Conservation (phyloP, 2,113 vertebrate species). For the Cebidichthys violaceus region DNA sequence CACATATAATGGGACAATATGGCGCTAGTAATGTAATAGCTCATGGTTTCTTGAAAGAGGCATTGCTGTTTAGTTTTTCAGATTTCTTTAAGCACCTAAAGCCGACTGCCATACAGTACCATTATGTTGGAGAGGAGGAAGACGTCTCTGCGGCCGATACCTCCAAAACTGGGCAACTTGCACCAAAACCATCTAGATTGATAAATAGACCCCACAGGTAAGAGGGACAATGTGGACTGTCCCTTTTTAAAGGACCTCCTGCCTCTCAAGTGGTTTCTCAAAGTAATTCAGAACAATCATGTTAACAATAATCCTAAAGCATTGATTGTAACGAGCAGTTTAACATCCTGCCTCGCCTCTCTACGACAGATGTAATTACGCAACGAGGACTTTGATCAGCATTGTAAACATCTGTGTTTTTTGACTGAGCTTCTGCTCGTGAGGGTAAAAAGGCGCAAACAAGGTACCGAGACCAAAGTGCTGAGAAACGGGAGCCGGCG, state of each 20-base stretch:
- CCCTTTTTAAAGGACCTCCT: background rate
- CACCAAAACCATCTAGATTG: too few species aligned
- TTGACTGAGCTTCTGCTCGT: background rate
- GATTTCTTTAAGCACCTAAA: too few species aligned
- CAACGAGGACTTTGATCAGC: slow-evolving; percentile 37
- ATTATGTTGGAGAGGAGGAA: too few species aligned
- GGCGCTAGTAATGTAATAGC: background rate
- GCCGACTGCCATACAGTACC: too few species aligned
- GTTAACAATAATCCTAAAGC: slow-evolving; percentile 33
- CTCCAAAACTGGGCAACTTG: too few species aligned
- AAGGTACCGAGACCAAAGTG: slow-evolving; percentile 28
- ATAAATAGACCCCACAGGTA: too few species aligned
- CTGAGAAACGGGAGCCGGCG: background rate
- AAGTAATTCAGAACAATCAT: slow-evolving; percentile 27
- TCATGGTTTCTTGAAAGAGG: background rate
- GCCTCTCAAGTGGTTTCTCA: background rate
- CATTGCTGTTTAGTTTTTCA: too few species aligned
- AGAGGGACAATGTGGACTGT: background rate
- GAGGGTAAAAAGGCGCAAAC: slow-evolving; percentile 26
- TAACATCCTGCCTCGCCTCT: slow-evolving; percentile 21
- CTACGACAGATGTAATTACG: slow-evolving; percentile 37
- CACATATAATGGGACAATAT: background rate
- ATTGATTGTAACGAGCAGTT: slow-evolving; percentile 26
- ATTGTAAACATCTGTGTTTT: slow-evolving; percentile 20
- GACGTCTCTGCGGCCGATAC: too few species aligned